Base-by-base conservation (phyloP, 2,797 vertebrate genomes). In the Malurus leucopterus region DNA sequence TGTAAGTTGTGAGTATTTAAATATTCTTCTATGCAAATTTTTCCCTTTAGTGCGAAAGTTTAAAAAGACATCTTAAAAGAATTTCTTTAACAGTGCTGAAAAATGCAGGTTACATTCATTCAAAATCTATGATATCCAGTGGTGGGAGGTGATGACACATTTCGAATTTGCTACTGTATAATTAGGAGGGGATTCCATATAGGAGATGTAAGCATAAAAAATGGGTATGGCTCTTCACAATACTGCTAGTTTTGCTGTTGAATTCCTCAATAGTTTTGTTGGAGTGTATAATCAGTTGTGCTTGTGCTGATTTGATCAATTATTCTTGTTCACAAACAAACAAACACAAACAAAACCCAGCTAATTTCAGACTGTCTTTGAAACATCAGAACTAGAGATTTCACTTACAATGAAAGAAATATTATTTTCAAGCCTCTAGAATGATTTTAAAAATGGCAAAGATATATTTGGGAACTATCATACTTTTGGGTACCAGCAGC, bases 291-390 rank as follows among this genome's bases (percentile, higher is more conserved):
- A 95, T 95, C 95, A 94, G 83, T 91, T 95, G 64, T 0, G 21
- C 91, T 95, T 94, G 81, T 91, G 91, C 88, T 93, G 84, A 95
- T 95, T 95, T 95, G 93, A 90, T 94, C 80, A 95, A 95, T 95
- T 95, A 95, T 93, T 91, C 92, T 94, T 75, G 53, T 91, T 71
- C 80, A 54, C 89, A 95, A 94, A 95, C 91, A 95, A 95, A 94
- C 86, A 95, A 51, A 90, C 72, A 93, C 71, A 89, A 92, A 89
- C 70, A 95, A 91, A 94, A 68, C n/a, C 69, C 59, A 0, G 65
- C 75, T 94, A 91, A 95, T 95, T 95, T 95, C 95, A 93, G 84
- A 58, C 93, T 69, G 74, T 74, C 62, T 95, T 93, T 86, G 72
- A 95, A 93, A 90, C 36, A 85, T 44, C 78, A 69, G 36, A 88